A percentile compares a stretch with the other conserved stretches of the same genome.
These are phyloP conservation scores for Dysidea cf. avara DNA, from an alignment of 37 sponge, comb jelly and placozoan genomes.

Conservation along the genomic window DNA sequence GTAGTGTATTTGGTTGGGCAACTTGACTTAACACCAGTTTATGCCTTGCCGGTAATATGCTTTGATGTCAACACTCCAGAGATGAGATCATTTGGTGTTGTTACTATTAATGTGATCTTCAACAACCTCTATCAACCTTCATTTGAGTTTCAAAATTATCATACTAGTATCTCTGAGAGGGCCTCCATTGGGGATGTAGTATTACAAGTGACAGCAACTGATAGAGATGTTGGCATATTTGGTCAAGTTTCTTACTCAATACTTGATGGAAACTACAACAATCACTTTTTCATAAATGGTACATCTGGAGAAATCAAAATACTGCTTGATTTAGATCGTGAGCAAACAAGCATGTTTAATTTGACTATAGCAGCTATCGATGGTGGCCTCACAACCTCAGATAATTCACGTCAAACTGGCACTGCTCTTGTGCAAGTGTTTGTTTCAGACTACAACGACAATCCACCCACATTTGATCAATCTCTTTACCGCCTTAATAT, in stretches of 20 bases:
- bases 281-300: constrained; percentile 60
- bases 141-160: constrained; percentile 45
- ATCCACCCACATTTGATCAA: constrained; percentile 38
- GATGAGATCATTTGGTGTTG: constrained; percentile 31
- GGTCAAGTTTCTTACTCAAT: constrained; percentile 64
- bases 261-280: constrained; percentile 45
- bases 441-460: constrained; percentile 51
- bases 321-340: constrained; percentile 58
- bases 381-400: constrained; percentile 12
- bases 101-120: constrained; percentile 60
- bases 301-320: constrained; percentile 58
- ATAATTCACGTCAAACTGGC: constrained; percentile 24
- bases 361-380: constrained; percentile 51
- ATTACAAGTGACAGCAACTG: constrained; percentile 44
- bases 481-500: neutral
- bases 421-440: constrained; percentile 26
- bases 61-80: constrained; percentile 34
- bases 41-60: constrained; percentile 51
- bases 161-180: constrained; percentile 38
- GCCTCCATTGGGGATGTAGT: constrained; percentile 20
- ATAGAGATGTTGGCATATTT: constrained; percentile 68
- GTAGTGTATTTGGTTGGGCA: constrained; percentile 8
- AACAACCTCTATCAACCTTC: constrained; percentile 57
- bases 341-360: constrained; percentile 24
- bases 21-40: constrained; percentile 59